These are phyloP conservation scores for Dromas ardeola DNA, from an alignment of 2,113 vertebrate genomes.

Conservation along the genomic window DNA sequence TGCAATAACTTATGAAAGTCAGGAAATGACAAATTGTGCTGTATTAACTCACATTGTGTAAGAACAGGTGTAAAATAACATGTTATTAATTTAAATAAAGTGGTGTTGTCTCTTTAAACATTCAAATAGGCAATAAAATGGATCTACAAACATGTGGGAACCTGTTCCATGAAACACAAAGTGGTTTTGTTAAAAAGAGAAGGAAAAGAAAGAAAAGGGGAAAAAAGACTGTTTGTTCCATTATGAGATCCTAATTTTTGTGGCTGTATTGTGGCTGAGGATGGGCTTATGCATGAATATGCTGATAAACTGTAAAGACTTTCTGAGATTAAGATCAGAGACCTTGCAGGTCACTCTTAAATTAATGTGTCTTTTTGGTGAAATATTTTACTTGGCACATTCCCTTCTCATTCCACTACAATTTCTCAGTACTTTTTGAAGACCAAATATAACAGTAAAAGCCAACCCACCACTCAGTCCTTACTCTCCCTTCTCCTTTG, in stretches of 20 bases:
- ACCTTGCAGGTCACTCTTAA: neutral
- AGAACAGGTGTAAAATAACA: slow-evolving; percentile 30
- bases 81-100: slow-evolving; percentile 51
- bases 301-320: neutral
- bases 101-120: slow-evolving; percentile 47
- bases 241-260: neutral
- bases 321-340: neutral
- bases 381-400: neutral
- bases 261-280: neutral
- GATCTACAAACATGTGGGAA: slow-evolving; percentile 9
- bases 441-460: neutral
- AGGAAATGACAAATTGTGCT: neutral
- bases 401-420: neutral
- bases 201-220: neutral
- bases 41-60: neutral
- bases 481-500: neutral
- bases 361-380: neutral
- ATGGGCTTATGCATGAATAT: neutral
- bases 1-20: neutral
- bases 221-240: neutral
- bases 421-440: neutral
- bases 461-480: neutral
- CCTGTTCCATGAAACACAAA: slow-evolving; percentile 11
- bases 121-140: slow-evolving; percentile 26
- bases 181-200: slow-evolving; percentile 13